Evolutionary conservation across 2,797 vertebrate genomes (phyloP).

Genomic region (Pelobates cultripes): DNA sequence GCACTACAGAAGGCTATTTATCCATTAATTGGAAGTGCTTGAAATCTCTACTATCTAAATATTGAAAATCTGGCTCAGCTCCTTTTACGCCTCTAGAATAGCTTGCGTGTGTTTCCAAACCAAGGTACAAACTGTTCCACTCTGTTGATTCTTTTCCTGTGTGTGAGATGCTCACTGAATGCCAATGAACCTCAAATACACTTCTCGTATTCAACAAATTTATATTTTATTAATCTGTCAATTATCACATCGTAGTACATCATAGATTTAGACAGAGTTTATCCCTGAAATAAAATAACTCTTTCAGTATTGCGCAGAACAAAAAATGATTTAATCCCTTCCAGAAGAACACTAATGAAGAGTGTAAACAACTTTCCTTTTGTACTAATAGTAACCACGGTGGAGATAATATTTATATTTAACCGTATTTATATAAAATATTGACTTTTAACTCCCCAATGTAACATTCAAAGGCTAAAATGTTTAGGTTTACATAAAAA

Average conservation of each 20-base stretch:
- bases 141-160: not conserved
- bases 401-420: no score
- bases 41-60: slow-evolving; percentile 21
- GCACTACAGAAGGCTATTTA: not conserved
- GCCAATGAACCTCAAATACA: slow-evolving; percentile 2
- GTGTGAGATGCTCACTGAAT: not conserved
- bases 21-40: slow-evolving; percentile 15
- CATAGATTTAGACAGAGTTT: slow-evolving; percentile 7
- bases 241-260: no score
- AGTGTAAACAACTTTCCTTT: no score
- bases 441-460: no score
- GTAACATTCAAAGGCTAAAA: no score
- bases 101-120: not conserved
- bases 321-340: no score
- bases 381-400: no score
- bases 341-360: no score
- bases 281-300: not conserved
- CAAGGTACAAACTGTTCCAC: slow-evolving; percentile 2
- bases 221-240: not conserved
- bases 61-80: not conserved
- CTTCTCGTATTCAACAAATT: slow-evolving; percentile 5
- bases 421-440: no score
- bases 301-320: no score
- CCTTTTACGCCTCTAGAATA: slow-evolving; percentile 18
- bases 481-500: no score